Evolutionary conservation across 1,140 invertebrate species (phyloP), one percentile per base, ranked within the genome.

Genomic region (Eufriesea mexicana): DNA sequence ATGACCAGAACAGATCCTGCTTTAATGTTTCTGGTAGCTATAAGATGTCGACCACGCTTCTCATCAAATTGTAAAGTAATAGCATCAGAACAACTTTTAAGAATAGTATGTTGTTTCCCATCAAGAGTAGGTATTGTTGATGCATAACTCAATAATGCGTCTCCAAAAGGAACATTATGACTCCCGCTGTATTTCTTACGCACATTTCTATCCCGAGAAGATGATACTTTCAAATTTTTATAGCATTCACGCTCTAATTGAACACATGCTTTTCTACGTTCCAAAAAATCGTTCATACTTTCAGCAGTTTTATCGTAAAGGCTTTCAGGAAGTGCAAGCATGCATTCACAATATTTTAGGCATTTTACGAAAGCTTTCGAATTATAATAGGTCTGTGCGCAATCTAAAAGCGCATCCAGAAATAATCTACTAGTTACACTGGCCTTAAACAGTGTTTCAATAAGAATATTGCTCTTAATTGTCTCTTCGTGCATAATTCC

Each of bases 1-100:
- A 94, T 90, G 28, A 95, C 95, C 10, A 95, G 67, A 45, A 93
- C 90, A 78, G 90, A 92, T n/a, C 95, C 95, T 14, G 91, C 79
- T 75, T 91, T 91, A 61, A 94, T 94, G 79, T 93, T 90, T 81
- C 83, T 91, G 20, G 81, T 90, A 8, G 93, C 93, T 51, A 92
- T 89, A 28, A 94, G 88, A 73, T 92, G 90, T 72, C 93, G 86
- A 66, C 94, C 94, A 66, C 77, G 91, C 2, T 28, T 61, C 16
- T 90, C n/a, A 64, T 92, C 85, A 8, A 84, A 85, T 18, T 72
- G 84, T 20, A 92, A 59, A n/a, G 86, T 55, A 54, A 94, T 64
- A 9, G 91, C 89, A 83, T 94, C 90, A 10, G 92, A 91, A 84
- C 92, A 93, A 70, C 71, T 89, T 80, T 85, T 83, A 14, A 94